A percentile compares a stretch with the other conserved stretches of the same genome.
Conservation (phyloP, 2,113 vertebrate genomes). For the Nyctereutes procyonoides region DNA sequence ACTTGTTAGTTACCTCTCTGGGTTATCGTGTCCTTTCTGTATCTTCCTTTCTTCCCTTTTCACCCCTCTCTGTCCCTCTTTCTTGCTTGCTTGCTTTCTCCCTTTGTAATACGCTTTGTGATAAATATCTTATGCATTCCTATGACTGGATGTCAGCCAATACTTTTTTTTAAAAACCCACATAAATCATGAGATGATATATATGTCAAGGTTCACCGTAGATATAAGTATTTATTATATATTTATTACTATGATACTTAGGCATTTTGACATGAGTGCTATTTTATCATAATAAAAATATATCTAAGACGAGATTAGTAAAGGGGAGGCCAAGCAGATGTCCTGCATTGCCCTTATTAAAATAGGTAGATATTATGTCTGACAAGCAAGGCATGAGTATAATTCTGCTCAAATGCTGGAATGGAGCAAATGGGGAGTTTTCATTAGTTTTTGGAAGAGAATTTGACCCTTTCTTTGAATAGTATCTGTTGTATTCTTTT, state of each 20-base stretch:
- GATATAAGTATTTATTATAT: conserved; percentile 78
- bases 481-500: conserved; percentile 43
- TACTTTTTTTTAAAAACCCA: conserved; percentile 1
- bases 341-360: conserved; percentile 61
- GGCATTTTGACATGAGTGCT: conserved; percentile 72
- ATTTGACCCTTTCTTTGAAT: conserved; percentile 19
- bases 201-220: conserved; percentile 74
- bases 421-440: conserved; percentile 38
- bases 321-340: conserved; percentile 72
- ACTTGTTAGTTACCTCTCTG: conserved; percentile 33
- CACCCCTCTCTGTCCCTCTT: background rate
- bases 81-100: background rate
- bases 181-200: conserved; percentile 76
- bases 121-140: conserved; percentile 78
- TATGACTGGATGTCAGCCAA: conserved; percentile 75
- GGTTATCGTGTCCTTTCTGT: background rate
- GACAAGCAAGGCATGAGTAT: conserved; percentile 34
- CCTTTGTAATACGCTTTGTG: conserved; percentile 37
- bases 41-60: background rate
- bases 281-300: conserved; percentile 82
- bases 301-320: conserved; percentile 59
- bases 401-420: background rate
- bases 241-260: conserved; percentile 77
- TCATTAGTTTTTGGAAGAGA: conserved; percentile 29
- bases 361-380: conserved; percentile 64